These are phyloP conservation scores for Artibeus jamaicensis DNA, from an alignment of 2,797 vertebrate species.

Conservation along the genomic window DNA sequence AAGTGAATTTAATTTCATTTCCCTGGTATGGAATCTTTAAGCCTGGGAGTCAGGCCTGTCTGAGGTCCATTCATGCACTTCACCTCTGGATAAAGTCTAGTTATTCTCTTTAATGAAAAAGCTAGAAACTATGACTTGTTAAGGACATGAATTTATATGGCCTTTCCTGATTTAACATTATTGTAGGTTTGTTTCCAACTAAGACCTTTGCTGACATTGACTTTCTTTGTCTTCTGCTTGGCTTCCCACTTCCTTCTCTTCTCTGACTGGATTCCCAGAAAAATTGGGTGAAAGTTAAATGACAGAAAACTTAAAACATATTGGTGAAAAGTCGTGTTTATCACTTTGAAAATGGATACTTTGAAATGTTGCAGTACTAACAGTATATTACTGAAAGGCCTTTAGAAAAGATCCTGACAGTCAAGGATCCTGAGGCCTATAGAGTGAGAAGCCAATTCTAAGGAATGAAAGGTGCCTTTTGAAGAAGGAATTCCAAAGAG, in stretches of 20 bases:
- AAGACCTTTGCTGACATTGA: not conserved
- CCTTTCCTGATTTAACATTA: not conserved
- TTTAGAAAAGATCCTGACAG: not conserved
- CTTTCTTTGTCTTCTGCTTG: not conserved
- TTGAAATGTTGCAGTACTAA: not conserved
- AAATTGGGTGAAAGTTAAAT: conserved; percentile 15
- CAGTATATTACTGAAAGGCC: not conserved
- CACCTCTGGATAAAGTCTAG: not conserved
- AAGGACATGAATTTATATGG: not conserved
- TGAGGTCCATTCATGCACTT: not conserved
- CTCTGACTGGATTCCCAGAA: not conserved
- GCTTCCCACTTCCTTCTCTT: not conserved
- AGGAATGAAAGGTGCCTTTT: not conserved
- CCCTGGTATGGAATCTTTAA: not conserved
- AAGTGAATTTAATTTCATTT: not conserved
- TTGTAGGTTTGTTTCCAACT: not conserved
- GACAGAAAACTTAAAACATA: not conserved
- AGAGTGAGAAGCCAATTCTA: not conserved
- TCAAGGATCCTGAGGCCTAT: not conserved
- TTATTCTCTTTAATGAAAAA: not conserved
- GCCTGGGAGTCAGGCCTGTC: not conserved
- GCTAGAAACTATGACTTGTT: not conserved
- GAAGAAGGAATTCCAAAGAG: not conserved
- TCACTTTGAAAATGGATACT: not conserved
- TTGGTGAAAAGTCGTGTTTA: not conserved